Percentiles rank a stretch among this genome's conserved stretches.
These are phyloP conservation scores for Tachysurus vachellii DNA, from an alignment of 2,113 vertebrate species.

Conservation along the genomic window DNA sequence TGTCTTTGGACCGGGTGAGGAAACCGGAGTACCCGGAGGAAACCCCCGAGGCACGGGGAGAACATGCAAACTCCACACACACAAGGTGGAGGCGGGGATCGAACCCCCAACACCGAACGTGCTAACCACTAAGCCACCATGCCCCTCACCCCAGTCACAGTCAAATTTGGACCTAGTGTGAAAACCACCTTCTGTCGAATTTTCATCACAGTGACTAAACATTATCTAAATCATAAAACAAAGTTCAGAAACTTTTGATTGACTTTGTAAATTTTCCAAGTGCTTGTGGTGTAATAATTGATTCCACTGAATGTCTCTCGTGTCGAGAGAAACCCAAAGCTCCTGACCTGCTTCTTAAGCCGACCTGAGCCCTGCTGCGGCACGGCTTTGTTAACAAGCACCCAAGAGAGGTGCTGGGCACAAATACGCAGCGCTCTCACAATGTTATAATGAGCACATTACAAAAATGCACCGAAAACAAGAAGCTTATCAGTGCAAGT, in stretches of 20 bases:
- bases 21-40: no score
- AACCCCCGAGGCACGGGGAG: no score
- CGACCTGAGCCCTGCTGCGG: slow-evolving; percentile 25
- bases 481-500: background rate
- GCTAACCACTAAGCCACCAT: no score
- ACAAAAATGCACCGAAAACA: background rate
- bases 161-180: no score
- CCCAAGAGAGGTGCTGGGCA: background rate
- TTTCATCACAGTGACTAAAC: background rate
- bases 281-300: background rate
- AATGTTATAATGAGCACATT: background rate
- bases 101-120: no score
- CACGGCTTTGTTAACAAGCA: slow-evolving; percentile 43
- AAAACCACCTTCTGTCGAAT: background rate
- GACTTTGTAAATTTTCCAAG: background rate
- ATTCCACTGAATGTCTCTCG: slow-evolving; percentile 16
- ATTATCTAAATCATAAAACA: background rate
- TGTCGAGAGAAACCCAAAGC: slow-evolving; percentile 43
- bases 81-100: no score
- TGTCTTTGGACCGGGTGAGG: no score
- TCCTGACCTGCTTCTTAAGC: slow-evolving; percentile 52
- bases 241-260: background rate
- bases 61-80: no score
- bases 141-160: no score
- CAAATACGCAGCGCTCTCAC: background rate